phyloP scores from a whole-genome alignment of 2,113 vertebrate genomes.

The Brachypodius melanocephalos region DNA sequence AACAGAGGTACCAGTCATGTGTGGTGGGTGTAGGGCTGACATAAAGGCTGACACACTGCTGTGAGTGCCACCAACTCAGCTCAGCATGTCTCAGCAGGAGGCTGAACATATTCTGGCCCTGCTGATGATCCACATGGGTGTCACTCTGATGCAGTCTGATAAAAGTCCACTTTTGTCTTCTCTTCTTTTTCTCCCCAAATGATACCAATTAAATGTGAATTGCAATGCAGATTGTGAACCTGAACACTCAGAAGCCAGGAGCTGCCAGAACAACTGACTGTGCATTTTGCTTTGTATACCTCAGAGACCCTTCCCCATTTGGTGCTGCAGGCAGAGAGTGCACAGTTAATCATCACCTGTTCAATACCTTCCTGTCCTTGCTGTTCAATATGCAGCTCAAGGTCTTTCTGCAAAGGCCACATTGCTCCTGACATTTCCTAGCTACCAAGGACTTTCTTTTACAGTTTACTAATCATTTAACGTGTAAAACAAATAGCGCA shows the following conservation, averaged over 20 bases:
- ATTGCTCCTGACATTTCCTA: constrained; percentile 18
- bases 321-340: background rate
- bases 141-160: background rate
- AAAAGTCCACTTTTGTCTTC: background rate
- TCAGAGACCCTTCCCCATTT: background rate
- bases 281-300: background rate
- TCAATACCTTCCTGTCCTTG: background rate
- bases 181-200: background rate
- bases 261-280: background rate
- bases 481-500: background rate
- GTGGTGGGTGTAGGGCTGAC: background rate
- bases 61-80: background rate
- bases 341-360: background rate
- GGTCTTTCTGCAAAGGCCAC: constrained; percentile 17
- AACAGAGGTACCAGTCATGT: background rate
- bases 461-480: background rate
- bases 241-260: background rate
- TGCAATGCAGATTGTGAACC: background rate
- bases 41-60: background rate
- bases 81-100: background rate
- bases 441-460: background rate
- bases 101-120: background rate
- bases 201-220: background rate
- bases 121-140: background rate
- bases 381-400: constrained; percentile 15